A percentile compares a stretch with the other conserved stretches of the same genome.
Evolutionary conservation across 2,113 vertebrate species (phyloP).

Genomic region (Malurus elegans): DNA sequence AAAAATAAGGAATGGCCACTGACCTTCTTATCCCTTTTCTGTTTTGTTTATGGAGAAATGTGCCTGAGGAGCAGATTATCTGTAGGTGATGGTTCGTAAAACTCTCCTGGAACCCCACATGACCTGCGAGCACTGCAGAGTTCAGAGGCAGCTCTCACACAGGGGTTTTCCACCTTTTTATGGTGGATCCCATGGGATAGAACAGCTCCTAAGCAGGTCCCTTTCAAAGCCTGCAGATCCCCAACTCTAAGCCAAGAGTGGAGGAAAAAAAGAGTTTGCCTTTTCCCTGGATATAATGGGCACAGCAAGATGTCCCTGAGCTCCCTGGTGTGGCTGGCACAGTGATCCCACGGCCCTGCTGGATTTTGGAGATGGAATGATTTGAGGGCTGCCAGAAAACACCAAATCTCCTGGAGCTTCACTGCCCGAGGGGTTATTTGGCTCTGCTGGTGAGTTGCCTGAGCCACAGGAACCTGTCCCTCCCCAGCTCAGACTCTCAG

Average conservation of each 20-base stretch:
- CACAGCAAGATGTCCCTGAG: neutral
- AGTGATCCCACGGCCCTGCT: rapidly evolving
- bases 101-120: neutral
- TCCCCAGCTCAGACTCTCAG: neutral
- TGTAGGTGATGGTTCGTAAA: neutral
- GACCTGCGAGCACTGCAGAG: neutral
- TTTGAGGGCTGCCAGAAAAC: neutral
- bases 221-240: neutral
- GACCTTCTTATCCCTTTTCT: neutral
- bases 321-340: neutral
- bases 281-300: rapidly evolving
- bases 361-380: neutral
- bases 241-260: neutral
- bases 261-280: rapidly evolving
- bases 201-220: neutral
- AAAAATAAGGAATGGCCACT: neutral
- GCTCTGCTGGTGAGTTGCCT: neutral
- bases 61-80: neutral
- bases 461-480: neutral
- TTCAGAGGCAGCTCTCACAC: neutral
- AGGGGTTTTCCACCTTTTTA: neutral
- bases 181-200: neutral
- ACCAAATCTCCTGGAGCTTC: neutral
- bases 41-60: neutral
- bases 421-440: neutral